These are phyloP conservation scores for Petaurus breviceps DNA, from an alignment of 2,113 vertebrate species.

Conservation along the genomic window DNA sequence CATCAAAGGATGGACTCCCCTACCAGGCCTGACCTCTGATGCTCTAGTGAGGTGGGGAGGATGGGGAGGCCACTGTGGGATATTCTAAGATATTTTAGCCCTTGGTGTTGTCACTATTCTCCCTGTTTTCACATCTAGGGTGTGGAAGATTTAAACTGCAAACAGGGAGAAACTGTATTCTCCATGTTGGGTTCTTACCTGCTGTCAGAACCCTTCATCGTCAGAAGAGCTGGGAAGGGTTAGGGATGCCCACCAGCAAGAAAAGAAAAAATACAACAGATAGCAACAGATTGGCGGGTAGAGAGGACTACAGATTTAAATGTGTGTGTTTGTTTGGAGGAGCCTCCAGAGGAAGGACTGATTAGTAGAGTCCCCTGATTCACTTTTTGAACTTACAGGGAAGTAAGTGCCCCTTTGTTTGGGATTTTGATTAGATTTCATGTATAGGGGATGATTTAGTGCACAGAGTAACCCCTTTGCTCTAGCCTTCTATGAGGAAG, in stretches of 20 bases:
- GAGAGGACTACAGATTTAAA: neutral
- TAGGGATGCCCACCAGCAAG: neutral
- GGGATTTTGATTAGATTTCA: neutral
- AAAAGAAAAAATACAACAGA: neutral
- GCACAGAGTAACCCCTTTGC: neutral
- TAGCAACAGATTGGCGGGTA: neutral
- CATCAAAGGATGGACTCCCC: neutral
- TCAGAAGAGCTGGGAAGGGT: neutral
- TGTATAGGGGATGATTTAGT: neutral
- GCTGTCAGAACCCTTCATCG: neutral
- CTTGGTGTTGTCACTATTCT: neutral
- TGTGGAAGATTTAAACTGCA: neutral
- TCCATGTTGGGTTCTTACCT: neutral
- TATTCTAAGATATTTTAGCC: neutral
- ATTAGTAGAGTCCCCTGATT: neutral
- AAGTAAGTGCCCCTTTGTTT: neutral
- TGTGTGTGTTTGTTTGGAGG: neutral
- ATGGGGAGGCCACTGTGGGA: neutral
- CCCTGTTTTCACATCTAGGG: neutral
- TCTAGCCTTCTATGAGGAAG: neutral
- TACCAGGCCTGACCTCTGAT: neutral
- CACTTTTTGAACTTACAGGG: neutral
- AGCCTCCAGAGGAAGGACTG: neutral
- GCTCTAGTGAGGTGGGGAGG: neutral
- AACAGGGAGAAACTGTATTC: neutral